Evolutionary conservation across 2,113 vertebrate species (phyloP).

Genomic region (Myrmecophaga tridactyla): DNA sequence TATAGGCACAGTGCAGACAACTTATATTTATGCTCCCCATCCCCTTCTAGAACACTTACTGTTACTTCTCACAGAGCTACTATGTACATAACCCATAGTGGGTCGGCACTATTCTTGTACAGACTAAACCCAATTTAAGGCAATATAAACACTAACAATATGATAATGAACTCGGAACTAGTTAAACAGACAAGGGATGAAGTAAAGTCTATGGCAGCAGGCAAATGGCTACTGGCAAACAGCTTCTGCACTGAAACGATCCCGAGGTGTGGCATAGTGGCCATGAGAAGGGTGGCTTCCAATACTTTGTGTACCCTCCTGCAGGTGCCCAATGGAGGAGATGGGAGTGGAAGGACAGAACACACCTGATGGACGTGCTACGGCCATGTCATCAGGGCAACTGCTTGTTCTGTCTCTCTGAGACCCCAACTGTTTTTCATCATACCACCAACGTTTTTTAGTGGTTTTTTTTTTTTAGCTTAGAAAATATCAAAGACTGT

Average conservation of each 20-base stretch:
- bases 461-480: neutral
- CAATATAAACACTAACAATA: neutral
- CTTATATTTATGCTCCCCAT: neutral
- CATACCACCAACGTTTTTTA: neutral
- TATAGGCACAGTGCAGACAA: neutral
- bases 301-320: neutral
- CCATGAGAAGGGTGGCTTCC: neutral
- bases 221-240: too few relatives aligned
- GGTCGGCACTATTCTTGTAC: neutral
- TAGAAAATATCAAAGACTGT: conserved; percentile 4
- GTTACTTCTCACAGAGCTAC: neutral
- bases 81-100: neutral
- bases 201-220: neutral
- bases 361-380: too few relatives aligned
- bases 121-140: neutral
- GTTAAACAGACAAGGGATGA: neutral
- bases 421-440: neutral
- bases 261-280: neutral
- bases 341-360: neutral
- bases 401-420: neutral
- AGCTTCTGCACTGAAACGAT: neutral
- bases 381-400: neutral
- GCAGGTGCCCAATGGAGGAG: neutral
- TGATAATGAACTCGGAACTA: neutral
- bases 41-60: neutral